Conservation (phyloP, 1,140 invertebrate species). For the Oryzaephilus surinamensis region DNA sequence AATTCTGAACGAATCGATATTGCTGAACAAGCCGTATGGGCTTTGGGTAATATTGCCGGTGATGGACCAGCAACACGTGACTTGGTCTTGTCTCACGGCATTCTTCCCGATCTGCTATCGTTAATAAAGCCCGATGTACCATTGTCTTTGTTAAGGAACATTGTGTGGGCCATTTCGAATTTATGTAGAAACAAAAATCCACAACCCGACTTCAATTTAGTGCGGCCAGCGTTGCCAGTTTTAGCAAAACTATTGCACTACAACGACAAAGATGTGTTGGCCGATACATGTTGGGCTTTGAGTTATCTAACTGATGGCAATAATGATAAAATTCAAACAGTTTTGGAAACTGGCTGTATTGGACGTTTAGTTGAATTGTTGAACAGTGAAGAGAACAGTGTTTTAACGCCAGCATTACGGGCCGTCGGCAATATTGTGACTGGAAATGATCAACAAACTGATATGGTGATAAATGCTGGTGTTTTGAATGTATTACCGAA, state of each 20-base stretch:
- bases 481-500: conserved; percentile 59
- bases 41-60: conserved; percentile 94
- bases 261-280: conserved; percentile 64
- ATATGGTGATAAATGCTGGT: conserved; percentile 73
- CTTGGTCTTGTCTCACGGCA: conserved; percentile 54
- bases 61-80: conserved; percentile 69
- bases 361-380: conserved; percentile 60
- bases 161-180: conserved; percentile 80
- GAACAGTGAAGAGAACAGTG: conserved; percentile 54
- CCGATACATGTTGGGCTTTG: conserved; percentile 93
- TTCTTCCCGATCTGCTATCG: conserved; percentile 54
- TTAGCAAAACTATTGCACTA: conserved; percentile 67
- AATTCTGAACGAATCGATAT: conserved; percentile 65
- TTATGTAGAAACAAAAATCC: conserved; percentile 89
- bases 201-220: conserved; percentile 61
- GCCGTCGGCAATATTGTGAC: conserved; percentile 82
- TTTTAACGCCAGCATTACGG: conserved; percentile 83
- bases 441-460: conserved; percentile 74
- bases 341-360: conserved; percentile 62
- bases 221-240: conserved; percentile 70
- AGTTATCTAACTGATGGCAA: conserved; percentile 92
- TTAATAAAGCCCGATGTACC: conserved; percentile 51
- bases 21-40: conserved; percentile 95
- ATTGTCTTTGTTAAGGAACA: conserved; percentile 33
- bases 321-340: conserved; percentile 85